Percentiles rank a stretch among this genome's conserved stretches.
These are phyloP conservation scores for Pionites leucogaster DNA, from an alignment of 2,113 vertebrate species.

Conservation along the genomic window DNA sequence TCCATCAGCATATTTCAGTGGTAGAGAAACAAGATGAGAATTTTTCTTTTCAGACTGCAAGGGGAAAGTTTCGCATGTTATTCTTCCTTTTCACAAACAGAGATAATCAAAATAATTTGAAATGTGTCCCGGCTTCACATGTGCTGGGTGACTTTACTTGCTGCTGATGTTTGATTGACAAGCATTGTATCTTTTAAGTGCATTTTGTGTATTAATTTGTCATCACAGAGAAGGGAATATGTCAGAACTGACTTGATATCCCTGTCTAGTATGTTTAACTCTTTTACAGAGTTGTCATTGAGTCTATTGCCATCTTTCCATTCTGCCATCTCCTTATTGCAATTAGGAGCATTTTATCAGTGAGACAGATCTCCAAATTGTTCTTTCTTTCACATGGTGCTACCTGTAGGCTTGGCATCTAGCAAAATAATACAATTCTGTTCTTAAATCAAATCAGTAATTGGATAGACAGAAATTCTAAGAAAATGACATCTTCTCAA, in stretches of 20 bases:
- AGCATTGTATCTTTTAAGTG: neutral
- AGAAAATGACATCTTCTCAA: neutral
- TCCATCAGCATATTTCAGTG: neutral
- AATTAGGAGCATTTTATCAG: neutral
- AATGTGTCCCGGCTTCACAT: neutral
- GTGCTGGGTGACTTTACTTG: neutral
- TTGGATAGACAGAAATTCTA: neutral
- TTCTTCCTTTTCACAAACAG: neutral
- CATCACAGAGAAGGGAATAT: neutral
- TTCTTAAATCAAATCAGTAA: neutral
- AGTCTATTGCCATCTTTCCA: neutral
- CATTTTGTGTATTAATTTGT: neutral
- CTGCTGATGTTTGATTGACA: neutral
- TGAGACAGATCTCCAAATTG: neutral
- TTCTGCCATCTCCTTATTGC: neutral
- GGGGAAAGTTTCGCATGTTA: neutral
- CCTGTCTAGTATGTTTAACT: accelerated
- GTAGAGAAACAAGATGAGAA: neutral
- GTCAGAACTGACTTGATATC: neutral
- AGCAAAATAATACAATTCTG: neutral
- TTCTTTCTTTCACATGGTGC: neutral
- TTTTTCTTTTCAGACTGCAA: neutral
- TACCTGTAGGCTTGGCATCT: neutral
- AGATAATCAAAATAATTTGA: neutral
- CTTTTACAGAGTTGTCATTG: neutral